Base-by-base conservation (phyloP, 2,113 vertebrate species). In the Pygoscelis adeliae region DNA sequence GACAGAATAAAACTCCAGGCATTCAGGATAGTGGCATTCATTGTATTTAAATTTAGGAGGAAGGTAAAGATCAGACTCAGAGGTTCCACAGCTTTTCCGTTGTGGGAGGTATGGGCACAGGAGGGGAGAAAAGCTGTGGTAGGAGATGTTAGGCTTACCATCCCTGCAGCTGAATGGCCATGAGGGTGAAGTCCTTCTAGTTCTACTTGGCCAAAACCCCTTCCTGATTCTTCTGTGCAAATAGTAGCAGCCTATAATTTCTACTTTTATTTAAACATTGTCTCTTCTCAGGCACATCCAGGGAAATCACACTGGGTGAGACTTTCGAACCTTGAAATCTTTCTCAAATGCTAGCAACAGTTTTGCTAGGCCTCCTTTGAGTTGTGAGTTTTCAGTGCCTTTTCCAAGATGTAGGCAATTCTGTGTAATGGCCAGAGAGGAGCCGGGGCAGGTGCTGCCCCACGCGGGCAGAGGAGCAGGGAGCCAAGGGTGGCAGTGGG, bases 401-500 rank as follows among this genome's bases (percentile, higher is more conserved):
- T 72, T 69, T 69, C 29, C 53, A 80, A 36, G 32, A 58, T 36
- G 22, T 15, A 47, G 34, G 18, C 25, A 58, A 10, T 42, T 63
- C 38, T 15, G 10, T n/a, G 36, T 62, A 55, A 62, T 61, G 36
- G 17, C 47, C 36, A 27, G 42, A 73, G 27, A n/a, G 47, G 13
- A 87, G 8, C 4, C 3, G 9, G 19, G 49, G 59, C 30, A 30
- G 5, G 15, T 34, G 29, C 47, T 49, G 40, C 15, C 44, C 25
- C 0, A 0, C 5, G 2, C 5, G 5, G 59, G 14, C 58, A 44
- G 9, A 25, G 15, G 32, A 56, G 19, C 26, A 7, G 13, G 55
- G 30, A 67, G 34, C 5, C 40, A 15, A 19, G 16, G 29, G 36
- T 44, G 25, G 42, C 46, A 61, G 20, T 15, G 32, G 63, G 26